Base-by-base conservation (phyloP, 1,140 invertebrate genomes). In the Pararge aegeria region DNA sequence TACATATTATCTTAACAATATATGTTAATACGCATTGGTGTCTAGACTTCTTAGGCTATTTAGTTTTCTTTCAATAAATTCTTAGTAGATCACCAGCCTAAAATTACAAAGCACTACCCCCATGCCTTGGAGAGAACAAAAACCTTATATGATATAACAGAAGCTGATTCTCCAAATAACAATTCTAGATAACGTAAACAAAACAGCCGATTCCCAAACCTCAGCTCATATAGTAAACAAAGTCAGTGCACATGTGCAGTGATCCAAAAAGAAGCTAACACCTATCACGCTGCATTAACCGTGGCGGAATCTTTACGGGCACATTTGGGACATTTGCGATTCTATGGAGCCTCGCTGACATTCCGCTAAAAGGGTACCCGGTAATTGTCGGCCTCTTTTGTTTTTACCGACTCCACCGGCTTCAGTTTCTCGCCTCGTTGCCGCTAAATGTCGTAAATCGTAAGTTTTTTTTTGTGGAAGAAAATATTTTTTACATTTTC, bases 341-440 rank as follows among this genome's bases (percentile, higher is more conserved):
- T 77, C 70, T 77, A 71, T 73, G 63, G 66, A 63, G 54, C 49
- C 64, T 56, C 66, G 42, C 19, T 78, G 76, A 71, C 73, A 82
- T 80, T 80, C 74, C 67, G 70, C 67, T 82, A 78, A 80, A 80
- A 80, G 76, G 78, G 76, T 81, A 73, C 38, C 13, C 51, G 62
- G 64, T 69, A 75, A 74, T 78, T 75, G 70, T 74, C 63, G 51
- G 49, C 56, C 42, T 49, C 50, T 59, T 73, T 75, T 69, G 51
- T 67, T 69, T 71, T 70, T 55, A 55, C 57, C n/a, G n/a, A 21
- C 48, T 27, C 27, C 27, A 27, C 2, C 38, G 38, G 29, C 18
- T 19, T 54, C 50, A 55, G 44, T 55, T 55, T 40, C 15, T 53
- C 52, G 59, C 34, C 46, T 61, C 51, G 59, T 50, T 50, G 46